A percentile compares a stretch with the other conserved stretches of the same genome.
Evolutionary conservation across 2,113 vertebrate genomes (phyloP).

Genomic region (Apteryx mantelli): DNA sequence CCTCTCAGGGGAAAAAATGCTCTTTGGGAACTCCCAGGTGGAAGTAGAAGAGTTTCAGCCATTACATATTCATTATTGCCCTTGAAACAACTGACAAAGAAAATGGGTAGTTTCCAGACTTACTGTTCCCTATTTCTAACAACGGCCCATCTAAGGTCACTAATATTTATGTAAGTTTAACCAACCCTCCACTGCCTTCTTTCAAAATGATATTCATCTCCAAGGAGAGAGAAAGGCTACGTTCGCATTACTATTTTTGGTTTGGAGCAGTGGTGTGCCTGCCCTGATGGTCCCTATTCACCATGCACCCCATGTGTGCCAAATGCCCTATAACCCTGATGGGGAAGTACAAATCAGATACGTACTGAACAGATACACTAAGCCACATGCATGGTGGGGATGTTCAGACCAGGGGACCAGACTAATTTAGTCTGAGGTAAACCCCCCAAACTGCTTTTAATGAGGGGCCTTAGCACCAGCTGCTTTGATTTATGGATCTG

Average conservation of each 20-base stretch:
- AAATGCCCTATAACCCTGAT: not conserved
- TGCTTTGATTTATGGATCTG: not conserved
- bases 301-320: rapidly evolving
- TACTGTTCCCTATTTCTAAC: not conserved
- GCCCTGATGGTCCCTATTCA: not conserved
- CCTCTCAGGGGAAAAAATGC: not conserved
- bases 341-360: not conserved
- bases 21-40: not conserved
- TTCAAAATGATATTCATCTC: not conserved
- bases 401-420: not conserved
- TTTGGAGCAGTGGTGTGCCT: not conserved
- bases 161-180: not conserved
- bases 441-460: not conserved
- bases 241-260: not conserved
- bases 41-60: not conserved
- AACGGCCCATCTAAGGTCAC: not conserved
- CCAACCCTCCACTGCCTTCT: not conserved
- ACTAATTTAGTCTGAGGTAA: not conserved
- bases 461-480: not conserved
- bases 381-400: not conserved
- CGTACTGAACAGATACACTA: not conserved
- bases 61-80: not conserved
- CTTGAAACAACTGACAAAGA: not conserved
- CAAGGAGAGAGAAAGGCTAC: not conserved
- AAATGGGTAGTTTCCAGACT: not conserved